These are phyloP conservation scores for Diplosoma virens DNA, from an alignment of 23 tunicate genomes.

Conservation along the genomic window DNA sequence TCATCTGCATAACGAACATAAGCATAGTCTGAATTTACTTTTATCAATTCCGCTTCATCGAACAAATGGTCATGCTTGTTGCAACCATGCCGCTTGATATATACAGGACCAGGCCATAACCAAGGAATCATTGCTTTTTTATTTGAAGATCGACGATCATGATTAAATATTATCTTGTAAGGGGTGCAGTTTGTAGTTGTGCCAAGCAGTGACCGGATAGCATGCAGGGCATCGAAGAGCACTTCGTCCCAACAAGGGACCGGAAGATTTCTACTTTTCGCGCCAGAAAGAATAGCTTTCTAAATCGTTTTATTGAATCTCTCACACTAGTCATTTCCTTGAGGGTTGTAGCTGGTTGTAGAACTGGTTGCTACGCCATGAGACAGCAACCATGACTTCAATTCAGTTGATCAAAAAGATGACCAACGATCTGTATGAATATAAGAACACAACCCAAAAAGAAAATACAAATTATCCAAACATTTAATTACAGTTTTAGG, in stretches of 20 bases:
- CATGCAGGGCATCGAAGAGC: slow-evolving; percentile 11
- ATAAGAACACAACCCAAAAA: slow-evolving; percentile 7
- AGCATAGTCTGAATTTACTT: slow-evolving; percentile 6
- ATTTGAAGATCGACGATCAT: slow-evolving; percentile 4
- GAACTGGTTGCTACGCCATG: slow-evolving; percentile 15
- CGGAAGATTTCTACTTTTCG: slow-evolving; percentile 6
- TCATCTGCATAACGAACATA: too few species aligned
- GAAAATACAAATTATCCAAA: neutral
- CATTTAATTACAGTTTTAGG: slow-evolving; percentile 2
- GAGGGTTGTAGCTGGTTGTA: slow-evolving; percentile 25
- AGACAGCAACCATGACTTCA: neutral
- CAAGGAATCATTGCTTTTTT: slow-evolving; percentile 9
- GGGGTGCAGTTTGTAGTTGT: slow-evolving; percentile 28
- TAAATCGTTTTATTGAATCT: slow-evolving; percentile 6
- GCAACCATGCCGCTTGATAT: neutral
- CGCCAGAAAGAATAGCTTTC: neutral
- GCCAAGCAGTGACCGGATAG: slow-evolving; percentile 19
- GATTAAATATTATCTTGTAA: neutral
- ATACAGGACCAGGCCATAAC: slow-evolving; percentile 15
- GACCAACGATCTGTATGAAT: slow-evolving; percentile 8
- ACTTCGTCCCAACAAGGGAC: slow-evolving; percentile 10
- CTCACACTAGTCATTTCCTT: slow-evolving; percentile 24
- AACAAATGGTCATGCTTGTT: slow-evolving; percentile 1
- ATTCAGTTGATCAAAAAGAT: neutral
- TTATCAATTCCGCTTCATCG: slow-evolving; percentile 27